Percentiles rank a stretch among this genome's conserved stretches.
These are phyloP conservation scores for Helicolenus hilgendorfi DNA, from an alignment of 2,797 vertebrate species.

Conservation along the genomic window DNA sequence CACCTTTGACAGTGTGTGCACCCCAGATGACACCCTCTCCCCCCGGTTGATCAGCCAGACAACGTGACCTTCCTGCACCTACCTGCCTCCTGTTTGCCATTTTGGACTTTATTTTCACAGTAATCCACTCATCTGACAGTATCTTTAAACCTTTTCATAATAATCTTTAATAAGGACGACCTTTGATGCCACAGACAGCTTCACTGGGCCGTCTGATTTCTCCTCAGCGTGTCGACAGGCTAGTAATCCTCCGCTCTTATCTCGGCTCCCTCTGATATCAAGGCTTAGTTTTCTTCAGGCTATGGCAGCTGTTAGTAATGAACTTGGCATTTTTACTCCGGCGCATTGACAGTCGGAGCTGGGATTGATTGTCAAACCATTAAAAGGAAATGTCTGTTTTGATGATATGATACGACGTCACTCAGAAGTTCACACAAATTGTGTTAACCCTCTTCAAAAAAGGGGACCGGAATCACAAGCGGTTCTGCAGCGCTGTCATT, in stretches of 20 bases:
- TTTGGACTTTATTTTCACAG: constrained; percentile 63
- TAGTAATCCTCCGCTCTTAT: constrained; percentile 80
- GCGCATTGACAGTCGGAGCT: constrained; percentile 34
- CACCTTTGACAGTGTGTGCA: constrained; percentile 61
- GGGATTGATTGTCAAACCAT: constrained; percentile 32
- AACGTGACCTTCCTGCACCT: constrained; percentile 49
- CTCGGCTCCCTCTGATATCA: constrained; percentile 78
- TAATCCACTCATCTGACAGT: constrained; percentile 81
- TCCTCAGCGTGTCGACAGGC: constrained; percentile 69
- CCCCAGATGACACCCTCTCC: constrained; percentile 42
- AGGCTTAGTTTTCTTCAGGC: constrained; percentile 70
- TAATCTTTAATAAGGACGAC: constrained; percentile 82
- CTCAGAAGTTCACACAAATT: neutral
- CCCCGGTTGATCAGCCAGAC: constrained; percentile 44
- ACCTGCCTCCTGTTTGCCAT: constrained; percentile 53
- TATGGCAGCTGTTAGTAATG: constrained; percentile 72
- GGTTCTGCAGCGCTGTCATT: neutral
- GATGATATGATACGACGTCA: constrained; percentile 26
- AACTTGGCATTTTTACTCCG: constrained; percentile 69
- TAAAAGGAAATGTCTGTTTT: constrained; percentile 43
- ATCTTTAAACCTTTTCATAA: constrained; percentile 72
- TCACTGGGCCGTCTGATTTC: constrained; percentile 72
- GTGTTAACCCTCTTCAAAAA: constrained; percentile 14
- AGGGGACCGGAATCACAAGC: neutral
- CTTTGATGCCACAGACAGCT: constrained; percentile 82